Conservation (phyloP, 2,113 vertebrate species). For the Lonchura striata region DNA sequence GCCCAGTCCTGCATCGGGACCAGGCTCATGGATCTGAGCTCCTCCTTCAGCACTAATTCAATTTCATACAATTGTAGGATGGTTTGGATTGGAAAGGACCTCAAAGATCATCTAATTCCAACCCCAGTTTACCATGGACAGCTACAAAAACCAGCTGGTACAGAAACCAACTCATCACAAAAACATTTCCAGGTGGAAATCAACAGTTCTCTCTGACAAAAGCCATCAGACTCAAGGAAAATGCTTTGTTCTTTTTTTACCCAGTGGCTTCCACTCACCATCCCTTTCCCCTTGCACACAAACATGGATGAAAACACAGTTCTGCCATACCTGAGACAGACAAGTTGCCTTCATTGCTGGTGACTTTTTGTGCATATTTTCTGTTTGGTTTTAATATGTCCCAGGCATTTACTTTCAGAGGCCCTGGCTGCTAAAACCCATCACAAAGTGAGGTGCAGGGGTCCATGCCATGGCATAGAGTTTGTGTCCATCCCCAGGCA, state of each 20-base stretch:
- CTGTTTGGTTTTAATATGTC: background rate
- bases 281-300: background rate
- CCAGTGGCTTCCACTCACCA: background rate
- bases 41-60: background rate
- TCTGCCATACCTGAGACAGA: background rate
- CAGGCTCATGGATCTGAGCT: background rate
- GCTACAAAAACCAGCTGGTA: background rate
- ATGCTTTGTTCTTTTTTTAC: background rate
- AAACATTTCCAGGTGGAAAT: background rate
- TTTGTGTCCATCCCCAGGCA: background rate
- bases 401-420: background rate
- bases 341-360: background rate
- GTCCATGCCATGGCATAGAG: background rate
- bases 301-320: background rate
- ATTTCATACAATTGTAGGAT: background rate
- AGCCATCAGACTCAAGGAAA: accelerated
- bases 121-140: background rate
- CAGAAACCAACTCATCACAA: no score
- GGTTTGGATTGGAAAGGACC: background rate
- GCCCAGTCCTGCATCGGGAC: background rate
- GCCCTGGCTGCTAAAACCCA: background rate
- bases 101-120: background rate
- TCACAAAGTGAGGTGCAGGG: background rate
- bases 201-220: background rate
- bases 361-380: background rate